phyloP scores from a whole-genome alignment of 1,140 invertebrate genomes.

The Drosophila kepulauana region DNA sequence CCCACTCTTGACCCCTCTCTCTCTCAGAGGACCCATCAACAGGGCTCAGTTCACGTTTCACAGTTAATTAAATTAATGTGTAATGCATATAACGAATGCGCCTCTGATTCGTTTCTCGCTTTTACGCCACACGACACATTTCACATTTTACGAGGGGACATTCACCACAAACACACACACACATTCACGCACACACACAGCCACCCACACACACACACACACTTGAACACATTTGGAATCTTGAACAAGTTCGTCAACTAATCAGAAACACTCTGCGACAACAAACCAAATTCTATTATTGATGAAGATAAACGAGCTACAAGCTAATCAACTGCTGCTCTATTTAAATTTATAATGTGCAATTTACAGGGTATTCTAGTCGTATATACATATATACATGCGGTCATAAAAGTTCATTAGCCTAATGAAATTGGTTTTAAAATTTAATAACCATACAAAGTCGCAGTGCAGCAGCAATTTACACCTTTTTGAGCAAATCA shows the following conservation, averaged over 20 bases:
- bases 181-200: background rate
- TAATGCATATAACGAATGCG: constrained; percentile 60
- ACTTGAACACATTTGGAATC: background rate
- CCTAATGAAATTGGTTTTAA: constrained; percentile 14
- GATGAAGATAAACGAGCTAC: constrained; percentile 24
- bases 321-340: background rate
- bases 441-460: background rate
- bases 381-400: background rate
- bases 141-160: constrained; percentile 38
- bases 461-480: background rate
- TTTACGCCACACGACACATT: constrained; percentile 55
- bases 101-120: constrained; percentile 47
- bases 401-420: background rate
- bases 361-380: background rate
- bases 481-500: background rate
- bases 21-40: background rate
- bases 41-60: constrained; percentile 33
- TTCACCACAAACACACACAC: constrained; percentile 1
- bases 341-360: constrained; percentile 10
- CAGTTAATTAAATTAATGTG: constrained; percentile 77
- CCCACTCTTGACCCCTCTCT: constrained; percentile 29
- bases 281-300: background rate
- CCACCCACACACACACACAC: background rate
- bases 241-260: constrained; percentile 18
- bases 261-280: constrained; percentile 16